These are phyloP conservation scores for Novumbra hubbsi DNA, from an alignment of 2,797 vertebrate species.

Conservation along the genomic window DNA sequence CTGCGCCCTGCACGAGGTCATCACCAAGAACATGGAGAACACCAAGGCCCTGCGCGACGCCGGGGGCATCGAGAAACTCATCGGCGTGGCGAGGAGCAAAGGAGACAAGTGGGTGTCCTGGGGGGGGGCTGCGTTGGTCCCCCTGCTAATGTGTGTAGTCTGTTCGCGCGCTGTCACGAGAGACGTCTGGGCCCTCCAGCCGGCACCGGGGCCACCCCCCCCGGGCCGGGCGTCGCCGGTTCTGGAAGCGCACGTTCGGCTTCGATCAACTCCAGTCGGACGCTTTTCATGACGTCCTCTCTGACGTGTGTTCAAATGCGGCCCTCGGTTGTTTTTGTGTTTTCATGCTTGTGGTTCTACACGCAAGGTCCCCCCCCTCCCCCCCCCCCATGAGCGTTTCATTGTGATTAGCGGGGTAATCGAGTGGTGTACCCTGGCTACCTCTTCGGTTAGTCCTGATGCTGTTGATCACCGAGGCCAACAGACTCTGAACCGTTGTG, in stretches of 20 bases:
- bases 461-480: neutral
- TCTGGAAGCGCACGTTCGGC: neutral
- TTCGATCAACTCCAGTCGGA: neutral
- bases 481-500: neutral
- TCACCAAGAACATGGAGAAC: conserved; percentile 99
- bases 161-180: neutral
- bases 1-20: conserved; percentile 97
- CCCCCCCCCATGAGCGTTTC: neutral
- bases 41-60: conserved; percentile 98
- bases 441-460: neutral
- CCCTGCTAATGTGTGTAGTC: neutral
- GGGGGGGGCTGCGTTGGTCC: neutral
- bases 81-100: conserved; percentile 97
- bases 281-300: neutral
- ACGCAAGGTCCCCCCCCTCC: neutral
- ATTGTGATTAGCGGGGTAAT: neutral
- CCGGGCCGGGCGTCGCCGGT: neutral
- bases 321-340: neutral
- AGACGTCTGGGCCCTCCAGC: neutral
- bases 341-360: neutral
- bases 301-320: neutral
- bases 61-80: conserved; percentile 97
- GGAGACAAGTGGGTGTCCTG: conserved; percentile 91
- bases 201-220: neutral
- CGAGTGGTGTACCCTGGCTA: neutral